Conservation (phyloP, 2,888 invertebrate genomes). For the Saturnia japonica region DNA sequence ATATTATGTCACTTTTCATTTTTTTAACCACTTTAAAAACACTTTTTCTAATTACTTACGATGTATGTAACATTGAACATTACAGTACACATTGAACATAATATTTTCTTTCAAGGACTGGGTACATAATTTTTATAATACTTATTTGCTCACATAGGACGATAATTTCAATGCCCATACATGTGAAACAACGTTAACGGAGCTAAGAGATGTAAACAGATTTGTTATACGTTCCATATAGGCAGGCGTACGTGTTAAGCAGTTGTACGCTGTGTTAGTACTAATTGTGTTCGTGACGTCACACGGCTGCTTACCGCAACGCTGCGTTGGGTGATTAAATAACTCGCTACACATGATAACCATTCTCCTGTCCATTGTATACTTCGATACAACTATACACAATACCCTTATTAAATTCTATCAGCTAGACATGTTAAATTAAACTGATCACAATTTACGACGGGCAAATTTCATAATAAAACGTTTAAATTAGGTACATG, state of each 20-base stretch:
- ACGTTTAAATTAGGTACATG: slow-evolving; percentile 4
- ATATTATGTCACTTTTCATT: slow-evolving; percentile 18
- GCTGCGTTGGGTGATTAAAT: not conserved
- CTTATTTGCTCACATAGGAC: slow-evolving; percentile 32
- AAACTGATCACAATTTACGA: slow-evolving; percentile 2
- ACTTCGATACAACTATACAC: not conserved
- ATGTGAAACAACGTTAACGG: slow-evolving; percentile 34
- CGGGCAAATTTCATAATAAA: not conserved
- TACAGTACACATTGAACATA: slow-evolving; percentile 76
- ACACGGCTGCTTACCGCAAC: not conserved
- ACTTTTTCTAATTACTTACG: slow-evolving; percentile 52
- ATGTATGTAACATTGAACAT: slow-evolving; percentile 68
- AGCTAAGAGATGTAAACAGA: slow-evolving; percentile 37
- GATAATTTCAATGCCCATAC: slow-evolving; percentile 24
- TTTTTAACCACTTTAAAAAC: slow-evolving; percentile 47
- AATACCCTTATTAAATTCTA: not conserved
- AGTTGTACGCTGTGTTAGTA: slow-evolving; percentile 14
- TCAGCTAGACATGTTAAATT: not conserved
- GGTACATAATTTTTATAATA: slow-evolving; percentile 28
- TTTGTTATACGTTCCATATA: slow-evolving; percentile 43
- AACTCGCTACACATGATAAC: not conserved
- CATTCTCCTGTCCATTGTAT: slow-evolving; percentile 11
- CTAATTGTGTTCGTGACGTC: slow-evolving; percentile 11
- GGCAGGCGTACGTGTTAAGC: slow-evolving; percentile 29
- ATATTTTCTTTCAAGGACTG: slow-evolving; percentile 41